Percentiles rank a stretch among this genome's conserved stretches.
Evolutionary conservation across 2,113 vertebrate species (phyloP).

Genomic region (Megaptera novaeangliae): DNA sequence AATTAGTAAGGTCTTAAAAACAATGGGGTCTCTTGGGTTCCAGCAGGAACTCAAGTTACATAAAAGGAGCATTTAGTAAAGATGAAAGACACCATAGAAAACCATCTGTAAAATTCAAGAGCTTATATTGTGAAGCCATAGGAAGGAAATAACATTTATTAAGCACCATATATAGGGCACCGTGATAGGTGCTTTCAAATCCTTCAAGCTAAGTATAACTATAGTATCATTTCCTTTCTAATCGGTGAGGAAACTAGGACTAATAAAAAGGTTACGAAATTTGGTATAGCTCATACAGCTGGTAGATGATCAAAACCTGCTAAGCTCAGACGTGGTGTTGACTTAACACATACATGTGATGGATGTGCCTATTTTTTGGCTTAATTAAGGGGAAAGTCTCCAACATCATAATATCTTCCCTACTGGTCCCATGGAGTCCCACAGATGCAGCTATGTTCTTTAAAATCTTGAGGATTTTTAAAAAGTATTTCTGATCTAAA

Average conservation of each 20-base stretch:
- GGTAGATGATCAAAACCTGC: neutral
- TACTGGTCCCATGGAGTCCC: neutral
- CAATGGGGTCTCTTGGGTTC: constrained; percentile 53
- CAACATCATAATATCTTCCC: neutral
- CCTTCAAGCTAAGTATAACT: neutral
- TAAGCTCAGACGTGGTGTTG: neutral
- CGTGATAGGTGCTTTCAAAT: neutral
- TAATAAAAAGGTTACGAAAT: neutral
- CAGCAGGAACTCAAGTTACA: constrained; percentile 42
- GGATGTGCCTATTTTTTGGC: neutral
- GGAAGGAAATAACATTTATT: constrained; percentile 54
- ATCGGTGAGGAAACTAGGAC: neutral
- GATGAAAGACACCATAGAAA: constrained; percentile 53
- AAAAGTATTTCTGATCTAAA: neutral
- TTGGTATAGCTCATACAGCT: neutral
- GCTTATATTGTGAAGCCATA: neutral
- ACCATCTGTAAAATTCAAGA: constrained; percentile 30
- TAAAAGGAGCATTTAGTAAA: constrained; percentile 46
- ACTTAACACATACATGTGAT: neutral
- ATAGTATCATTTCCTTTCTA: neutral
- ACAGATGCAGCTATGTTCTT: neutral
- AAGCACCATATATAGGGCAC: neutral
- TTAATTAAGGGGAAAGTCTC: neutral
- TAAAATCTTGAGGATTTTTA: neutral
- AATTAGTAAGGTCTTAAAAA: constrained; percentile 51